Conservation (phyloP, 1,140 invertebrate species). For the Anoplophora glabripennis region DNA sequence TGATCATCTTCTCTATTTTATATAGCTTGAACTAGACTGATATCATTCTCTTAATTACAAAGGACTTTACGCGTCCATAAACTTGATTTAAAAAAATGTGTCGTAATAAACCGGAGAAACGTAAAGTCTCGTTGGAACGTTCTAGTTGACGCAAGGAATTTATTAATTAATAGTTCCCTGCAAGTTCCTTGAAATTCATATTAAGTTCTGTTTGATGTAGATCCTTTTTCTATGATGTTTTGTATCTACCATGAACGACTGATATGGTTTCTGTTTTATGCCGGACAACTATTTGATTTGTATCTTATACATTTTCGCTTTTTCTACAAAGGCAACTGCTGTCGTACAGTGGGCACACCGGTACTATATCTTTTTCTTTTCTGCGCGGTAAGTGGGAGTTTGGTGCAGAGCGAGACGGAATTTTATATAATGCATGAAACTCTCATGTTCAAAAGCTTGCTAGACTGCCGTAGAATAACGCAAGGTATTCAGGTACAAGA, state of each 20-base stretch:
- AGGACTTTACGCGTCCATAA: too few species aligned
- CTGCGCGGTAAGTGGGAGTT: background rate
- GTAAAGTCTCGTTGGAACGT: background rate
- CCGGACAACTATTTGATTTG: conserved; percentile 10
- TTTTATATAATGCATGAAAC: conserved; percentile 9
- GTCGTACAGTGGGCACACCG: background rate
- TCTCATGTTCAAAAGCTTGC: background rate
- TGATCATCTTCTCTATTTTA: too few species aligned
- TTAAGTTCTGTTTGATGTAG: background rate
- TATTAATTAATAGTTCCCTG: conserved; percentile 2
- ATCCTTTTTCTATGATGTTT: conserved; percentile 4
- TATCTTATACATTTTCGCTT: conserved; percentile 9
- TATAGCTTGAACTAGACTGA: too few species aligned
- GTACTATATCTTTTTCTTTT: background rate
- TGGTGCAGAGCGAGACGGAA: background rate
- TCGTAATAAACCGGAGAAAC: background rate
- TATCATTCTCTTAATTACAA: too few species aligned
- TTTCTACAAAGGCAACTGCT: background rate
- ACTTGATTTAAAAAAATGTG: too few species aligned
- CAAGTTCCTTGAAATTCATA: conserved; percentile 3
- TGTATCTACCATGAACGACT: conserved; percentile 13
- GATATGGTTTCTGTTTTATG: conserved; percentile 7
- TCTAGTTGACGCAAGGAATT: background rate
- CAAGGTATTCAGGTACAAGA: conserved; percentile 14
- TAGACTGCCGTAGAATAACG: conserved; percentile 8